Conservation (phyloP, 2,113 vertebrate species). For the Casuarius casuarius region DNA sequence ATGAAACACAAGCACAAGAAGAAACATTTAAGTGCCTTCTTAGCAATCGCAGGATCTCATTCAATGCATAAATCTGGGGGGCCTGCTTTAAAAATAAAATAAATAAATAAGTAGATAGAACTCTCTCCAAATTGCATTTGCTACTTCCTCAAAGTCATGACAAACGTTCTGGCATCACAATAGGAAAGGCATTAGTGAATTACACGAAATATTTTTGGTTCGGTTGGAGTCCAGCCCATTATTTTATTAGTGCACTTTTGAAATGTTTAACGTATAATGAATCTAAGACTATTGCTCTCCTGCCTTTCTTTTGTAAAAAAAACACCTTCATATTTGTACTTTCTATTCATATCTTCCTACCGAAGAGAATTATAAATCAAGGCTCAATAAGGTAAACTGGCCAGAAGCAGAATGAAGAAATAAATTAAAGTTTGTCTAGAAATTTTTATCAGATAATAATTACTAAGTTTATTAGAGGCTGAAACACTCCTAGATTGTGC, state of each 20-base stretch:
- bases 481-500: background rate
- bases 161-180: background rate
- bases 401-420: background rate
- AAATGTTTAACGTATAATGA: background rate
- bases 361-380: background rate
- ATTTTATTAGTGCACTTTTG: background rate
- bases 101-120: background rate
- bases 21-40: background rate
- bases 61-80: background rate
- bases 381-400: background rate
- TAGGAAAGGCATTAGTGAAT: constrained; percentile 2
- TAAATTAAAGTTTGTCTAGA: background rate
- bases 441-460: background rate
- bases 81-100: background rate
- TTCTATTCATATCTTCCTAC: background rate
- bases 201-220: background rate
- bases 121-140: background rate
- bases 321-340: background rate
- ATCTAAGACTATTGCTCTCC: background rate
- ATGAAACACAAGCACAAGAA: background rate
- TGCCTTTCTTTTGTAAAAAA: background rate
- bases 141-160: background rate
- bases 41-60: background rate
- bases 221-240: background rate
- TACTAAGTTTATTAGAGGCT: background rate